Percentiles rank a stretch among this genome's conserved stretches.
phyloP scores from a whole-genome alignment of 2,113 vertebrate genomes.

The Megaptera novaeangliae region DNA sequence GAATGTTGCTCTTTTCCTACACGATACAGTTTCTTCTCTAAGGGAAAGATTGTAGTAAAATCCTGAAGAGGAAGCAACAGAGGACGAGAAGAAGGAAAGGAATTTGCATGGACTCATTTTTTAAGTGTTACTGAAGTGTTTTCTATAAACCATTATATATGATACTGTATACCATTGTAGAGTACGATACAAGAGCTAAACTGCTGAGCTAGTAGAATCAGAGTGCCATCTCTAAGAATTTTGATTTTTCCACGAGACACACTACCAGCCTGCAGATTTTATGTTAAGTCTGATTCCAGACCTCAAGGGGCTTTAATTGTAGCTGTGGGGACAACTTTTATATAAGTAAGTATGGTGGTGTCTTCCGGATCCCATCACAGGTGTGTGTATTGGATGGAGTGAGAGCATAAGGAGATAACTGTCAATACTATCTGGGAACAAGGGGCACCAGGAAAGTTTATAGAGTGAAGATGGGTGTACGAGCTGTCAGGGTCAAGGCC shows the following conservation, averaged over 20 bases:
- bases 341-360: background rate
- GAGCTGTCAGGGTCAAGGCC: background rate
- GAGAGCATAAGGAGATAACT: background rate
- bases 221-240: background rate
- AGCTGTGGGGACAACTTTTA: background rate
- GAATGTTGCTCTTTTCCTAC: background rate
- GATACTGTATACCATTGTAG: background rate
- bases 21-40: background rate
- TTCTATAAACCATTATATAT: background rate
- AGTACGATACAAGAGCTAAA: background rate
- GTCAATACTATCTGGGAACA: background rate
- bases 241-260: background rate
- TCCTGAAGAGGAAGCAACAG: background rate
- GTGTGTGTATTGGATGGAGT: background rate
- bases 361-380: background rate
- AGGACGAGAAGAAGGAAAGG: background rate
- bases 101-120: background rate
- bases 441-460: background rate
- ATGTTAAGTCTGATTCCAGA: background rate
- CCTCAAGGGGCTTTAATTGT: background rate
- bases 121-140: too few species aligned
- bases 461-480: rapidly evolving
- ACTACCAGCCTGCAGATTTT: background rate
- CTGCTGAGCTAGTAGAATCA: background rate
- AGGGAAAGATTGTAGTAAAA: background rate